A percentile compares a stretch with the other conserved stretches of the same genome.
These are phyloP conservation scores for Agrochola lota DNA, from an alignment of 2,888 invertebrate species.

Conservation along the genomic window DNA sequence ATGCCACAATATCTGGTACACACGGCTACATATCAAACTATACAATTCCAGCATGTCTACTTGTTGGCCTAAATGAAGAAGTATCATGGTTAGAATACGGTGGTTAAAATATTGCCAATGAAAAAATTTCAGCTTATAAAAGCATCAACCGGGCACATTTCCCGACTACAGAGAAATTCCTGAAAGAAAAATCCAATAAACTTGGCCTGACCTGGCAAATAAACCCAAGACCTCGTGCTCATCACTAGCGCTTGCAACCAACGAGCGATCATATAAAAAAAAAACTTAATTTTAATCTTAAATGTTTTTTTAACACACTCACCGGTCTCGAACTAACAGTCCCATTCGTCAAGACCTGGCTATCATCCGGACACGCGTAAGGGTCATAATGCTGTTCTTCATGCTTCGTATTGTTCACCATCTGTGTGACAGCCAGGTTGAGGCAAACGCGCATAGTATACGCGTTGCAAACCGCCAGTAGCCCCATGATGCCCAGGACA, in stretches of 20 bases:
- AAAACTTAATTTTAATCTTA: too few relatives aligned
- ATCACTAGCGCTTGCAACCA: too few relatives aligned
- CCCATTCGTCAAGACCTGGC: conserved; percentile 79
- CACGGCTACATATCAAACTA: too few relatives aligned
- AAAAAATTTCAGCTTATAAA: too few relatives aligned
- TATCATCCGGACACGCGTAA: conserved; percentile 85
- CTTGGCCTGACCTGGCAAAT: not conserved
- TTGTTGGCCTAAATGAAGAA: too few relatives aligned
- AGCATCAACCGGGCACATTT: too few relatives aligned
- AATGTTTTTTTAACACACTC: too few relatives aligned
- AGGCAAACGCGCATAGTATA: conserved; percentile 94
- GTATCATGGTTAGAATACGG: too few relatives aligned
- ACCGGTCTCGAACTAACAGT: conserved; percentile 83
- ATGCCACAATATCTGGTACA: not conserved
- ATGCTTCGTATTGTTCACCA: conserved; percentile 89
- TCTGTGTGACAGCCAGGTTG: conserved; percentile 93
- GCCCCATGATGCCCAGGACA: conserved; percentile 94
- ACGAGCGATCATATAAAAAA: not conserved
- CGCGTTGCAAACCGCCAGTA: conserved; percentile 93
- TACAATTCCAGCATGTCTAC: too few relatives aligned
- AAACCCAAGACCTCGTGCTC: not conserved
- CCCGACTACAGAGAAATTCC: not conserved
- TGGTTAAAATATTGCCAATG: too few relatives aligned
- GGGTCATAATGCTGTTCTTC: conserved; percentile 79
- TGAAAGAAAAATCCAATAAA: not conserved